Percentiles rank a stretch among this genome's conserved stretches.
Evolutionary conservation across 2,113 vertebrate genomes (phyloP).

Genomic region (Rattus norvegicus): GRCr8 NC_086031.1:71635001-71635500

Average conservation of each 20-base stretch:
- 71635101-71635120: neutral
- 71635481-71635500: neutral
- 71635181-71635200: neutral
- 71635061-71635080: neutral
- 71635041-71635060: neutral
- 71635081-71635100: neutral
- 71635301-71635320: slow-evolving; percentile 20
- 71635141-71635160: neutral
- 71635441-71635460: neutral
- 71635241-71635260: neutral
- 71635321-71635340: neutral
- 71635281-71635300: neutral
- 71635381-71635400: neutral
- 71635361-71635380: neutral
- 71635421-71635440: neutral
- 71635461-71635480: neutral
- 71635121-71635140: slow-evolving; percentile 4
- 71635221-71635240: neutral
- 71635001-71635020: neutral
- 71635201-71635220: neutral
- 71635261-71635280: neutral
- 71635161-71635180: neutral
- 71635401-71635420: neutral
- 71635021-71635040: neutral
- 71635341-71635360: neutral